Base-by-base conservation (phyloP, 2,888 invertebrate genomes). In the Theristus sp. region DNA sequence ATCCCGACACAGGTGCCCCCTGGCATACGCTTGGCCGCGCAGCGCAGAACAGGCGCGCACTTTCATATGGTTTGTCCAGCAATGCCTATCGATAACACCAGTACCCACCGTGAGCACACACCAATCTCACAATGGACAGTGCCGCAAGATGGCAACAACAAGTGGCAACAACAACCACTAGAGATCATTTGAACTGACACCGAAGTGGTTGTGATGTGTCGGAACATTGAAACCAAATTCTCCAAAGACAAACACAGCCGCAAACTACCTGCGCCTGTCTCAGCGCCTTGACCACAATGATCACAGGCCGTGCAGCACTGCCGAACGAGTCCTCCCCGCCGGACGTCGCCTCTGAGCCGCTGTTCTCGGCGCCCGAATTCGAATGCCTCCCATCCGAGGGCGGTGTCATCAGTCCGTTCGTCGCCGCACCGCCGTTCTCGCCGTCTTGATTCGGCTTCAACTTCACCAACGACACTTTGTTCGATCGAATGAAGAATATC, bases 401-500 rank as follows among this genome's bases (percentile, higher is more conserved):
- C 53, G 65, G 65, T 63, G 67, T 69, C 59, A 71, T 62, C 10
- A 70, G 68, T 6, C 17, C 38, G 38, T 38, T 38, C 38, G 38
- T 17, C 6, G 10, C 17, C 17, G 38, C 6, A 6, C 38, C 38
- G 6, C 10, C 38, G 6, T 6, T 17, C 10, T 38, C 38, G 10
- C 17, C 38, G n/a, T n/a, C n/a, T n/a, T n/a, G n/a, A n/a, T n/a
- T n/a, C 38, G 38, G 38, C 17, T 38, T 38, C 38, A 38, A 38
- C 17, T 38, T 38, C 57, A 70, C 69, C 58, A 69, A 60, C 2
- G 69, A 69, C 28, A 67, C 68, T 75, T 89, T 82, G 79, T 91
- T 90, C 60, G 88, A 83, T 74, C 91, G 89, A 64, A 93, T 88
- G 74, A 88, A 87, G 77, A 91, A 91, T 69, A 87, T 84, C 75